Conservation (phyloP, 2,888 invertebrate species). For the Aspidiotus destructor region DNA sequence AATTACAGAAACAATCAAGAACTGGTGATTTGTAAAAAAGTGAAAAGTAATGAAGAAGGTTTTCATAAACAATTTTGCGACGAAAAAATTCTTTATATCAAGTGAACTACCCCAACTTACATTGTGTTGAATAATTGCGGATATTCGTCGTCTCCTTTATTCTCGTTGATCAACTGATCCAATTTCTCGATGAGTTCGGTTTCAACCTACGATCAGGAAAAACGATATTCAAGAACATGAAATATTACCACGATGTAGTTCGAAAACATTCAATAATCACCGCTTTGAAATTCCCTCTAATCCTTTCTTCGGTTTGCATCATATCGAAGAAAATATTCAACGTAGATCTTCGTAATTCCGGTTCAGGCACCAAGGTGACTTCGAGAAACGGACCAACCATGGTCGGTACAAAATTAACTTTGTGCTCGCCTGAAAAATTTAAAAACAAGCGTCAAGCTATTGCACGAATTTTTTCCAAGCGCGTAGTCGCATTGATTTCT, state of each 20-base stretch:
- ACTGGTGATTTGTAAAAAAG: no score
- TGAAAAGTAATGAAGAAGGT: no score
- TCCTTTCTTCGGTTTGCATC: constrained; percentile 82
- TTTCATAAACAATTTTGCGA: no score
- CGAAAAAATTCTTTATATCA: no score
- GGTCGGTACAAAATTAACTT: constrained; percentile 78
- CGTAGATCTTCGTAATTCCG: constrained; percentile 75
- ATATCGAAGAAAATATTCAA: constrained; percentile 87
- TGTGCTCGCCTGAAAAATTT: constrained; percentile 57
- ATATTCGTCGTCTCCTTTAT: constrained; percentile 90
- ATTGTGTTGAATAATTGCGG: constrained; percentile 86
- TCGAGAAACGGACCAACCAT: constrained; percentile 90
- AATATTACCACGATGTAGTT: no score
- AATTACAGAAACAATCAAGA: not conserved
- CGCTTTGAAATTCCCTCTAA: constrained; percentile 74
- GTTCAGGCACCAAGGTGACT: constrained; percentile 81
- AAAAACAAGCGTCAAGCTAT: no score
- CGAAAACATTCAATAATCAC: constrained; percentile 38
- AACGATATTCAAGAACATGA: constrained; percentile 37
- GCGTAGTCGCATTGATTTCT: not conserved
- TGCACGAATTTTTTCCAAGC: no score
- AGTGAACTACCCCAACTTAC: constrained; percentile 53
- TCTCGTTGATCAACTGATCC: constrained; percentile 83
- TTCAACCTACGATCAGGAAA: constrained; percentile 52
- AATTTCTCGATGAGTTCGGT: constrained; percentile 88